A percentile compares a stretch with the other conserved stretches of the same genome.
Conservation (phyloP, 2,888 invertebrate species). For the Drosophila picticornis region DNA sequence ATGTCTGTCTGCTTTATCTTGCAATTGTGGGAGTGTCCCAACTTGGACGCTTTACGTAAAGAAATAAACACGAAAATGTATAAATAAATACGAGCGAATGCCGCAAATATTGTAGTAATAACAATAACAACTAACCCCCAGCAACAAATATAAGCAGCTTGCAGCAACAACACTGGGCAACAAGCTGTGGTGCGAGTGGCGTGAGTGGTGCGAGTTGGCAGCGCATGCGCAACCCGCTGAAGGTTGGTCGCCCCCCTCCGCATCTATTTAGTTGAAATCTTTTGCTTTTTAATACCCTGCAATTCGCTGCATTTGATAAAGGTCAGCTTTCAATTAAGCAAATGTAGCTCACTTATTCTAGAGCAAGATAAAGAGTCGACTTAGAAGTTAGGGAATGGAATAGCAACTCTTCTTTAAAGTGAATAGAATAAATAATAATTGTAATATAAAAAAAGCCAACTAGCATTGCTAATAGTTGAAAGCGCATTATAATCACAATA, state of each 20-base stretch:
- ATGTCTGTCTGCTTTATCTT: slow-evolving; percentile 54
- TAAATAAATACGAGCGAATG: slow-evolving; percentile 68
- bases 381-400: not conserved
- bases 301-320: not conserved
- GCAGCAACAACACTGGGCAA: slow-evolving; percentile 44
- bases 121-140: slow-evolving; percentile 39
- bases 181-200: slow-evolving; percentile 16
- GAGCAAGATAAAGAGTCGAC: not conserved
- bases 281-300: slow-evolving; percentile 44
- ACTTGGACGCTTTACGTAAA: slow-evolving; percentile 77
- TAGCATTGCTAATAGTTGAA: not conserved
- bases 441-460: too few relatives aligned
- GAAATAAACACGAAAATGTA: slow-evolving; percentile 67
- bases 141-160: slow-evolving; percentile 8
- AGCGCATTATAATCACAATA: not conserved
- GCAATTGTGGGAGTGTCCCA: slow-evolving; percentile 80
- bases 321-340: not conserved
- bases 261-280: slow-evolving; percentile 30
- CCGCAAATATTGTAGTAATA: slow-evolving; percentile 78
- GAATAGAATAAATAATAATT: not conserved
- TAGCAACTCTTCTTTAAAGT: not conserved
- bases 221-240: slow-evolving; percentile 75
- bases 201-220: slow-evolving; percentile 19
- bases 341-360: not conserved
- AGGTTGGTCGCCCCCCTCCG: slow-evolving; percentile 65